phyloP scores from a whole-genome alignment of 2,113 vertebrate genomes.

The Cyprinodon brontotheroides region DNA sequence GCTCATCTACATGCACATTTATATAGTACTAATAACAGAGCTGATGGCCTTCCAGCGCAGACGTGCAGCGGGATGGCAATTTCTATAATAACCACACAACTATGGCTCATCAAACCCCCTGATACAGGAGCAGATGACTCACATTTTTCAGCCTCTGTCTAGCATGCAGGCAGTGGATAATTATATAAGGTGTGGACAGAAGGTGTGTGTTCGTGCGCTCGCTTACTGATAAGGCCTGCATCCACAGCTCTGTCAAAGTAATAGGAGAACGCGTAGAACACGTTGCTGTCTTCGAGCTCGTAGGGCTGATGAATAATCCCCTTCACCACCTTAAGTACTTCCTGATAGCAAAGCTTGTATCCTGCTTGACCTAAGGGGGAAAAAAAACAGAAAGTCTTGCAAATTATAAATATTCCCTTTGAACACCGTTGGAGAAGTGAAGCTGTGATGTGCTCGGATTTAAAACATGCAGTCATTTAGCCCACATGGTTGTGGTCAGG shows the following conservation, averaged over 20 bases:
- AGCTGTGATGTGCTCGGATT: not conserved
- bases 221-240: conserved; percentile 89
- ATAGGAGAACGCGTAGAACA: conserved; percentile 97
- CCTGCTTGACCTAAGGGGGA: conserved; percentile 80
- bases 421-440: conserved; percentile 2
- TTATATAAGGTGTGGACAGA: conserved; percentile 41
- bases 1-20: conserved; percentile 22
- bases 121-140: conserved; percentile 65
- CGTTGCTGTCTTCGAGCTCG: conserved; percentile 78
- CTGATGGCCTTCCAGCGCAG: conserved; percentile 36
- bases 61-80: conserved; percentile 44
- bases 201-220: conserved; percentile 2
- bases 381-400: not conserved
- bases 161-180: conserved; percentile 43
- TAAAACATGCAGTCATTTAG: not conserved
- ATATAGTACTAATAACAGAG: conserved; percentile 49
- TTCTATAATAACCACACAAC: conserved; percentile 63
- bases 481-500: not conserved
- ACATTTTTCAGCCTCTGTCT: conserved; percentile 39
- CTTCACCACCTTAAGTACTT: conserved; percentile 87
- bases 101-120: conserved; percentile 51
- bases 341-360: conserved; percentile 88
- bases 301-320: conserved; percentile 88
- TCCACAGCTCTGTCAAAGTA: conserved; percentile 95
- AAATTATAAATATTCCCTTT: conserved; percentile 15